Evolutionary conservation across 1,140 invertebrate genomes (phyloP), one percentile per base, ranked within the genome.

Genomic region (Trichogramma pretiosum): DNA sequence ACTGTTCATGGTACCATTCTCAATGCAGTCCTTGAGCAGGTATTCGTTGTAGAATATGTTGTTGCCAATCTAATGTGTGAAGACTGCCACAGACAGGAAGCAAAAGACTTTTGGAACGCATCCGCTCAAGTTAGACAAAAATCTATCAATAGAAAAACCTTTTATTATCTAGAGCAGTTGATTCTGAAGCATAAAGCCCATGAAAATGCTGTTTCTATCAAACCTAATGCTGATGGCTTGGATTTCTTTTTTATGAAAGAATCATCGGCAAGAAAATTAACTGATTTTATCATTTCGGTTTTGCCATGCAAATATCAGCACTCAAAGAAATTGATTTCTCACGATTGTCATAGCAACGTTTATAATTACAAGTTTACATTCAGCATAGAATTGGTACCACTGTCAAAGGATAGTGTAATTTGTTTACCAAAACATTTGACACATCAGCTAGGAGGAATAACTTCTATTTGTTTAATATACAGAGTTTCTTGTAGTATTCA

Each of bases 101-200:
- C 96, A 0, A 95, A 99, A 69, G 89, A 99, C 72, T 99, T 84
- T 66, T 99, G 97, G 97, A 84, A 85, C 62, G 92, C 93, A 44
- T 73, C 80, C 49, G 86, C 91, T 22, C 88, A 93, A 80, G 79
- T 93, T 1, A 70, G 88, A 34, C 89, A 94, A 61, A 83, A 91
- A 63, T 79, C 85, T 1, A 84, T 87, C 47, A 97, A 98, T 65
- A 96, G 96, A 62, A 99, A 98, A 70, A 98, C 96, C 1, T 92
- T 99, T 63, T 99, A 88, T 64, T 99, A 98, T 65, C 74, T 99
- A 60, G 97, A 99, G 69, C 97, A 99, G 63, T 64, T 98, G 33
- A 93, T 99, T 61, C 71, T 99, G 41, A 99, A 98, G 64, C 86
- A 97, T 64, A 89, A 85, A 60, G 92, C 89, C 13, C 93, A 98